phyloP scores from a whole-genome alignment of 2,888 invertebrate genomes.

The Prostheceraeus crozeri region DNA sequence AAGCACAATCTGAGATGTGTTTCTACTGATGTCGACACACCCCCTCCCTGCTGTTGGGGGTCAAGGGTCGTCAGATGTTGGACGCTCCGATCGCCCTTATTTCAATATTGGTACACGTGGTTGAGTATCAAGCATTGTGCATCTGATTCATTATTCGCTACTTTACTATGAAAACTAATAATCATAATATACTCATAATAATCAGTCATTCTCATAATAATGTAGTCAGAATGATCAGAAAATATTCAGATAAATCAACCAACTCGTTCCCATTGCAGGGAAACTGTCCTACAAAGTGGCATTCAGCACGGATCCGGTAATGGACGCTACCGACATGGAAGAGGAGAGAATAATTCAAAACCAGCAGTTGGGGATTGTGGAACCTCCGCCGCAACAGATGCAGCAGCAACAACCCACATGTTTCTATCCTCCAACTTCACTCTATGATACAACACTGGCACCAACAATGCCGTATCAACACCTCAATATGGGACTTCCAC shows the following conservation, averaged over 20 bases:
- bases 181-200: background rate
- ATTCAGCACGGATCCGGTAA: constrained; percentile 35
- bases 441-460: too few relatives aligned
- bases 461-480: too few relatives aligned
- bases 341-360: constrained; percentile 4
- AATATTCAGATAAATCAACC: background rate
- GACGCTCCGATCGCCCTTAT: background rate
- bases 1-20: too few relatives aligned
- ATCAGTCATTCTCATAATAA: background rate
- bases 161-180: too few relatives aligned
- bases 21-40: too few relatives aligned
- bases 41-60: too few relatives aligned
- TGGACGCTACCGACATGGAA: background rate
- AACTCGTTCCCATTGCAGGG: constrained; percentile 2
- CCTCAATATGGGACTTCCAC: too few relatives aligned
- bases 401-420: too few relatives aligned
- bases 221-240: constrained; percentile 2
- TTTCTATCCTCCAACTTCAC: too few relatives aligned
- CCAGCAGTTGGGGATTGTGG: too few relatives aligned
- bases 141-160: too few relatives aligned
- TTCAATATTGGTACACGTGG: background rate
- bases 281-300: constrained; percentile 35
- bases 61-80: background rate
- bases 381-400: background rate
- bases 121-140: background rate